phyloP scores from a whole-genome alignment of 2,888 invertebrate species.

The Rhorus exstirpatorius region DNA sequence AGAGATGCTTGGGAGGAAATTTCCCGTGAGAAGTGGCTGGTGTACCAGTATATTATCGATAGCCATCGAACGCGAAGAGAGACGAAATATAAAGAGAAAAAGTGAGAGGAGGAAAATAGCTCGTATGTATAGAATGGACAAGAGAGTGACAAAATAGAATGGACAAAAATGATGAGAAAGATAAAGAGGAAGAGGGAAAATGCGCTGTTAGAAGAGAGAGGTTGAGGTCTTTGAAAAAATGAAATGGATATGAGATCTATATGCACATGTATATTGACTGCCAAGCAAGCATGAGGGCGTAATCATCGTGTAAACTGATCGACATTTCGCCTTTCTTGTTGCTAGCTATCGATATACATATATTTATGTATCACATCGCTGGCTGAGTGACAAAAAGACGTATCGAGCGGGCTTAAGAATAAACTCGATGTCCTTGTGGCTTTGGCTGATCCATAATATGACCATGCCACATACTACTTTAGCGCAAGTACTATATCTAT shows the following conservation, averaged over 20 bases:
- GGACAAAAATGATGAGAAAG: constrained; percentile 31
- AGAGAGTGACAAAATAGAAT: constrained; percentile 17
- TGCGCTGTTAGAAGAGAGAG: constrained; percentile 50
- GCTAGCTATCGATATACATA: constrained; percentile 1
- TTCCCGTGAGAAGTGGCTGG: constrained; percentile 39
- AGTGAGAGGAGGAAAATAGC: constrained; percentile 36
- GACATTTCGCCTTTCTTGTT: neutral
- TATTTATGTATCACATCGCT: neutral
- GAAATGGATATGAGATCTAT: constrained; percentile 34
- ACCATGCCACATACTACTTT: constrained; percentile 10
- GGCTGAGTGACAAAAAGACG: neutral
- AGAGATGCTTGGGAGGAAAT: constrained; percentile 26
- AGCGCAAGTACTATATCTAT: constrained; percentile 67
- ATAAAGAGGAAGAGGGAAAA: constrained; percentile 51
- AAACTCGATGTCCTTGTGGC: constrained; percentile 3
- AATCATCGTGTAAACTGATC: neutral
- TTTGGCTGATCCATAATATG: neutral
- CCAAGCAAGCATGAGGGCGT: neutral
- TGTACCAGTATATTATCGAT: constrained; percentile 53
- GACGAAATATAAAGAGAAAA: constrained; percentile 58
- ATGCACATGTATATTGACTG: neutral
- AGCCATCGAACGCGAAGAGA: constrained; percentile 69
- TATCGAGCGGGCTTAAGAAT: neutral
- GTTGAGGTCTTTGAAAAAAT: constrained; percentile 44
- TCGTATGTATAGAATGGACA: constrained; percentile 13